Conservation (phyloP, 2,888 invertebrate species). For the Patella caerulea region DNA sequence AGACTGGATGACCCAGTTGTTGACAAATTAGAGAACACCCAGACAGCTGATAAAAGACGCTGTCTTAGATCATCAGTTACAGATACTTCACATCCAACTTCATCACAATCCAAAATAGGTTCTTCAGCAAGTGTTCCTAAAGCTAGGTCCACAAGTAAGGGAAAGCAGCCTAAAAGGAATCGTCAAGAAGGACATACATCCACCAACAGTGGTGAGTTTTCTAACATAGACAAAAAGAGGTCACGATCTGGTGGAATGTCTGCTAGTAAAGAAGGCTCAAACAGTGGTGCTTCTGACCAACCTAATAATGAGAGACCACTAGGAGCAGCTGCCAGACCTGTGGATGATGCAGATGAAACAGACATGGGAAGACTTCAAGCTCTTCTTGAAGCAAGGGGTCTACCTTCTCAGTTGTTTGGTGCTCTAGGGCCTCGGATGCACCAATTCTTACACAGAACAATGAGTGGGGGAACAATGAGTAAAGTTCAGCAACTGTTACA, state of each 20-base stretch:
- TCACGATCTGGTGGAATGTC: slow-evolving; percentile 48
- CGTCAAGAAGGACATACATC: slow-evolving; percentile 27
- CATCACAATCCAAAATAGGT: slow-evolving; percentile 32
- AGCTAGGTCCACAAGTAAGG: slow-evolving; percentile 50
- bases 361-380: slow-evolving; percentile 97
- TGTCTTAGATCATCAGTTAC: neutral
- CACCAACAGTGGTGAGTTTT: slow-evolving; percentile 27
- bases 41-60: neutral
- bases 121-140: slow-evolving; percentile 57
- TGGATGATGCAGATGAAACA: slow-evolving; percentile 81
- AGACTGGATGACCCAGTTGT: neutral
- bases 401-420: slow-evolving; percentile 97
- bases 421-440: slow-evolving; percentile 97
- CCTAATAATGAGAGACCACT: slow-evolving; percentile 27
- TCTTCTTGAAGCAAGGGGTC: slow-evolving; percentile 91
- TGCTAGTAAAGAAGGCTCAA: slow-evolving; percentile 43
- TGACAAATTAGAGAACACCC: neutral
- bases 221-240: slow-evolving; percentile 27
- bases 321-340: slow-evolving; percentile 33
- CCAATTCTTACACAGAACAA: slow-evolving; percentile 92
- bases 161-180: slow-evolving; percentile 27
- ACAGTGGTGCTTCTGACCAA: slow-evolving; percentile 34
- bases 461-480: slow-evolving; percentile 85
- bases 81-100: neutral
- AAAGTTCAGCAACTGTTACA: slow-evolving; percentile 94